Base-by-base conservation (phyloP, 2,888 invertebrate genomes). In the Pherbina coryleti region DNA sequence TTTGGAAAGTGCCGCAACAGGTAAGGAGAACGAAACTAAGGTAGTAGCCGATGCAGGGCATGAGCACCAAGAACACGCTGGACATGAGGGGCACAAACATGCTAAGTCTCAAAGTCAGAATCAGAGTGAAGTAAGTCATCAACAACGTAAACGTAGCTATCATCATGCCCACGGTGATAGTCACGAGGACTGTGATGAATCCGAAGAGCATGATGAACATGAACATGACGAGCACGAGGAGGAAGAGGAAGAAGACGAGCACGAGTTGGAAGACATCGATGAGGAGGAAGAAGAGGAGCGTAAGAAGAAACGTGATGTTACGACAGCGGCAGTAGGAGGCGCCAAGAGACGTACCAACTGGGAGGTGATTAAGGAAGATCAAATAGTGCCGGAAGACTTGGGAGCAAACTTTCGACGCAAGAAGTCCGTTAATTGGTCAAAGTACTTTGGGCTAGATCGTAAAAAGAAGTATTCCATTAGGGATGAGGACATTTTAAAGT, bases 401-500 rank as follows among this genome's bases (percentile, higher is more conserved):
- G 90, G 91, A 9, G 91, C 92, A 57, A 90, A 91, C 34, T 88
- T 95, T 8, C 93, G 93, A 80, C 85, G 85, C 77, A 96, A 96
- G 89, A 96, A 96, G 88, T 95, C 95, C 0, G 92, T 96, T 79
- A 94, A 96, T 84, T 97, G 96, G 96, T 94, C 95, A 0, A 93
- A 95, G 84, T 96, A 97, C 85, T 96, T 96, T 85, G 97, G 97
- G 0, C 92, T 96, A 79, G 96, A 97, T 87, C 93, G 95, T 78
- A 93, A 92, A 88, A 95, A 95, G 88, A 94, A 94, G 84, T 91
- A 92, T 0, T 75, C 76, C 22, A 74, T 77, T 19, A 22, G 44
- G 11, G 57, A 25, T 4, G 80, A 75, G 9, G 60, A 67, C n/a
- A 79, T 67, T 55, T 71, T 77, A 71, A 67, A 77, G 81, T 82